A percentile compares a stretch with the other conserved stretches of the same genome.
These are phyloP conservation scores for Sylvia atricapilla DNA, from an alignment of 2,113 vertebrate species.

Conservation along the genomic window DNA sequence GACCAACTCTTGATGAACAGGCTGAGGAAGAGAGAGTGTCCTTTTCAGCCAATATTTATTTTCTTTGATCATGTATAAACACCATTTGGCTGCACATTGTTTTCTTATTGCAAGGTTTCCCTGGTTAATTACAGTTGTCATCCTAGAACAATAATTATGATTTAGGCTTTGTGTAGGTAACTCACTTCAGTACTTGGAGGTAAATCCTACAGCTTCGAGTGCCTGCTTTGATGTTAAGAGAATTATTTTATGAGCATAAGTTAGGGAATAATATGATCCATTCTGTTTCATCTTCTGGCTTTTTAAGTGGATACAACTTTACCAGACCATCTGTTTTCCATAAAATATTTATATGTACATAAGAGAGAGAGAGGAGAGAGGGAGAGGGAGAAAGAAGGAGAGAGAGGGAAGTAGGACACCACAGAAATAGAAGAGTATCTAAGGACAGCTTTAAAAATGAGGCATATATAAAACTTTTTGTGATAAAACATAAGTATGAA, in stretches of 20 bases:
- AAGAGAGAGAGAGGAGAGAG: background rate
- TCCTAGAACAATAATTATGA: constrained; percentile 15
- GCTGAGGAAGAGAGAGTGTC: background rate
- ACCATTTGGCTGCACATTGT: constrained; percentile 35
- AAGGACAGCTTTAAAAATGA: background rate
- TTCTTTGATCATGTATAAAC: constrained; percentile 54
- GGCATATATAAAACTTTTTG: background rate
- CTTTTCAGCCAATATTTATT: constrained; percentile 16
- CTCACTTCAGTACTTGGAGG: background rate
- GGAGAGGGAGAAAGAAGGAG: background rate
- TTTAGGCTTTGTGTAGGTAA: background rate
- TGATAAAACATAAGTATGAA: background rate
- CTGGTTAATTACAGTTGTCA: constrained; percentile 22
- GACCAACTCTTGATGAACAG: background rate
- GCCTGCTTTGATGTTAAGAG: constrained; percentile 24
- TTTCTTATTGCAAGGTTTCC: constrained; percentile 44
- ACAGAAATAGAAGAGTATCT: background rate
- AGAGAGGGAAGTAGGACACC: background rate
- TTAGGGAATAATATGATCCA: constrained; percentile 24
- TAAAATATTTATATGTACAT: constrained; percentile 54
- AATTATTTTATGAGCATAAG: constrained; percentile 33
- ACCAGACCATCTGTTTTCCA: constrained; percentile 58
- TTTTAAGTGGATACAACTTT: constrained; percentile 38
- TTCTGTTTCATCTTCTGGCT: constrained; percentile 49
- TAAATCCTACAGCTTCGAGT: constrained; percentile 1